A percentile compares a stretch with the other conserved stretches of the same genome.
Evolutionary conservation across 2,888 invertebrate genomes (phyloP).

Genomic region (Pseudoips prasinana): DNA sequence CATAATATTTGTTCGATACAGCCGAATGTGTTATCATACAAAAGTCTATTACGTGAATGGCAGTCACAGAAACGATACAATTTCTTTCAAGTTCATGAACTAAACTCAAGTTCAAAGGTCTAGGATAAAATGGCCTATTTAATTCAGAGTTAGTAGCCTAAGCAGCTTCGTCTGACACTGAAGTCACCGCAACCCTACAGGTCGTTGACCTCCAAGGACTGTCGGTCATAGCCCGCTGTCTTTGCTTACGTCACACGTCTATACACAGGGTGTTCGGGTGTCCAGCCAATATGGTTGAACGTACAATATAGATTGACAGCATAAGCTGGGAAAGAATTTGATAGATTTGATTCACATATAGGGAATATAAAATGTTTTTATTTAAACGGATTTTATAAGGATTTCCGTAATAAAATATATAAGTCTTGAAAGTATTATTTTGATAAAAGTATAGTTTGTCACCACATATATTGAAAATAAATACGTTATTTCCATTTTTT

Average conservation of each 20-base stretch:
- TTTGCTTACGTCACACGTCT: slow-evolving; percentile 24
- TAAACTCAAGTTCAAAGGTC: slow-evolving; percentile 9
- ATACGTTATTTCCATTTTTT: too few relatives aligned
- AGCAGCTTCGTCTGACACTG: slow-evolving; percentile 30
- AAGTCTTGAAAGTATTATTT: too few relatives aligned
- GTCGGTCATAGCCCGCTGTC: slow-evolving; percentile 23
- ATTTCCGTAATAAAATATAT: too few relatives aligned
- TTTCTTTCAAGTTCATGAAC: slow-evolving; percentile 24
- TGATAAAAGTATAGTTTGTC: too few relatives aligned
- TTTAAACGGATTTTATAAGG: too few relatives aligned
- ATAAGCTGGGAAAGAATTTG: slow-evolving; percentile 13
- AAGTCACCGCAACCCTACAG: slow-evolving; percentile 39
- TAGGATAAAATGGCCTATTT: slow-evolving; percentile 18
- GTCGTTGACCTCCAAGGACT: slow-evolving; percentile 31
- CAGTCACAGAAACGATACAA: too few relatives aligned
- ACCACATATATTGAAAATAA: too few relatives aligned
- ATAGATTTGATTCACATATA: slow-evolving; percentile 24
- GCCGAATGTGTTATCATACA: too few relatives aligned
- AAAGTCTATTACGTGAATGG: too few relatives aligned
- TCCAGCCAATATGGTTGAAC: slow-evolving; percentile 5
- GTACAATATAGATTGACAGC: slow-evolving; percentile 10
- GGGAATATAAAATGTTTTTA: too few relatives aligned
- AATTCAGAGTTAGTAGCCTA: slow-evolving; percentile 11
- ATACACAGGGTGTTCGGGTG: slow-evolving; percentile 10
- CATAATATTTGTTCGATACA: too few relatives aligned